Evolutionary conservation across 2,888 invertebrate genomes (phyloP).

Genomic region (Chloromyia formosa): DNA sequence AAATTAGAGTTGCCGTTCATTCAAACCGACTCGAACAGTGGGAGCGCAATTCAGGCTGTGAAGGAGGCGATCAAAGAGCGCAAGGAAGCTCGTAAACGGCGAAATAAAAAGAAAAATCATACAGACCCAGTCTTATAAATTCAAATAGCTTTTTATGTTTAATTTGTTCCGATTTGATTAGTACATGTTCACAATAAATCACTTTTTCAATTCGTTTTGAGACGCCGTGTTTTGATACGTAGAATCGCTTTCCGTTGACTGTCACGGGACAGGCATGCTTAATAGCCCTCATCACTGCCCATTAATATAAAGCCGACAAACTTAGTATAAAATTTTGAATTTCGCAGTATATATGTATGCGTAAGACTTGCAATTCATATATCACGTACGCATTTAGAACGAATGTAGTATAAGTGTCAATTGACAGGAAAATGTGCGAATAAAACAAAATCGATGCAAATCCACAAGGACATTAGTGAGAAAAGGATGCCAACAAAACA

Average conservation of each 20-base stretch:
- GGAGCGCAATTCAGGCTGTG: constrained; percentile 68
- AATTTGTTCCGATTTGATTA: constrained; percentile 9
- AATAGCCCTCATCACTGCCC: too few relatives aligned
- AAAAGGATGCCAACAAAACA: too few relatives aligned
- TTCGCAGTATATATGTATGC: too few relatives aligned
- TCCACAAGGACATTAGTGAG: too few relatives aligned
- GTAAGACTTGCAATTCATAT: too few relatives aligned
- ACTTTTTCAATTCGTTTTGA: constrained; percentile 8
- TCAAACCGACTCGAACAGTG: constrained; percentile 53
- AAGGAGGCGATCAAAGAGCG: constrained; percentile 65
- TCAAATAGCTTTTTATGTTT: not conserved
- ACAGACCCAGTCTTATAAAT: not conserved
- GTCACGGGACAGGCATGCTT: constrained; percentile 83
- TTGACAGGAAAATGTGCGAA: too few relatives aligned
- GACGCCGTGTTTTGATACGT: constrained; percentile 77
- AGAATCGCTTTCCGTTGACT: constrained; percentile 73
- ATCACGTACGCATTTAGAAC: too few relatives aligned
- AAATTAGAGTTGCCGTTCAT: constrained; percentile 55
- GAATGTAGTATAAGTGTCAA: too few relatives aligned
- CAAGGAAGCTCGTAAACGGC: constrained; percentile 56
- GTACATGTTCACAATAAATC: not conserved
- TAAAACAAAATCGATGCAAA: too few relatives aligned
- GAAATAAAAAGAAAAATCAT: constrained; percentile 55
- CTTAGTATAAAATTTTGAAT: too few relatives aligned
- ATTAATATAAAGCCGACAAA: too few relatives aligned